Evolutionary conservation across 2,888 invertebrate genomes (phyloP).

Genomic region (Spodoptera picta): DNA sequence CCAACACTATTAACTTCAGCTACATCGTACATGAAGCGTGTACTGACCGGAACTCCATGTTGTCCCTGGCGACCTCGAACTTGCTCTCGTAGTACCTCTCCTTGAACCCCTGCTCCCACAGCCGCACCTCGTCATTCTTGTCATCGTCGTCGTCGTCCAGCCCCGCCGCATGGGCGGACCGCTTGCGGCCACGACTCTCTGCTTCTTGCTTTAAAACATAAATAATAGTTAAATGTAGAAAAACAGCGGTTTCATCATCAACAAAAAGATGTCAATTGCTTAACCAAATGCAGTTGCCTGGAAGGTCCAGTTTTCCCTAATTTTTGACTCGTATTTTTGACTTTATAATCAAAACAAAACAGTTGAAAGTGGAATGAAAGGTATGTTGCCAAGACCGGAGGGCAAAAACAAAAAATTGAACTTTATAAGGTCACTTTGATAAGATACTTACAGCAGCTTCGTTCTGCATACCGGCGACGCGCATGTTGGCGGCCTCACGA

Average conservation of each 20-base stretch:
- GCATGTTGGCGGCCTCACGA: slow-evolving; percentile 92
- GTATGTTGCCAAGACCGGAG: too few relatives aligned
- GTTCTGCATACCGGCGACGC: slow-evolving; percentile 89
- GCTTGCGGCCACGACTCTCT: slow-evolving; percentile 83
- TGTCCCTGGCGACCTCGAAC: slow-evolving; percentile 93
- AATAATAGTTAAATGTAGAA: too few relatives aligned
- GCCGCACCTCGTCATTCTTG: slow-evolving; percentile 95
- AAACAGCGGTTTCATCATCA: too few relatives aligned
- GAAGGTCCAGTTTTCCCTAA: too few relatives aligned
- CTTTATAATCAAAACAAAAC: too few relatives aligned
- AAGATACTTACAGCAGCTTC: slow-evolving; percentile 67
- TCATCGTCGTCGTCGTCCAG: slow-evolving; percentile 91
- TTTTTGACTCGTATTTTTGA: too few relatives aligned
- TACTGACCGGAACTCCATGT: slow-evolving; percentile 93
- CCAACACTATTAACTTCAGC: too few relatives aligned
- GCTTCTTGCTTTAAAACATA: slow-evolving; percentile 54
- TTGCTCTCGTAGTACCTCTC: slow-evolving; percentile 99
- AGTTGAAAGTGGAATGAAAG: too few relatives aligned
- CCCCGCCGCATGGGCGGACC: slow-evolving; percentile 86
- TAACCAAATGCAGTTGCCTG: too few relatives aligned
- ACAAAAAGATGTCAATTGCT: too few relatives aligned
- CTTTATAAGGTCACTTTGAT: too few relatives aligned
- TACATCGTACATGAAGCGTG: not conserved
- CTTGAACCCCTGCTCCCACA: slow-evolving; percentile 99
- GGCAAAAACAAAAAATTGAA: too few relatives aligned